Evolutionary conservation across 2,888 invertebrate genomes (phyloP).

Genomic region (Julus scanicus): DNA sequence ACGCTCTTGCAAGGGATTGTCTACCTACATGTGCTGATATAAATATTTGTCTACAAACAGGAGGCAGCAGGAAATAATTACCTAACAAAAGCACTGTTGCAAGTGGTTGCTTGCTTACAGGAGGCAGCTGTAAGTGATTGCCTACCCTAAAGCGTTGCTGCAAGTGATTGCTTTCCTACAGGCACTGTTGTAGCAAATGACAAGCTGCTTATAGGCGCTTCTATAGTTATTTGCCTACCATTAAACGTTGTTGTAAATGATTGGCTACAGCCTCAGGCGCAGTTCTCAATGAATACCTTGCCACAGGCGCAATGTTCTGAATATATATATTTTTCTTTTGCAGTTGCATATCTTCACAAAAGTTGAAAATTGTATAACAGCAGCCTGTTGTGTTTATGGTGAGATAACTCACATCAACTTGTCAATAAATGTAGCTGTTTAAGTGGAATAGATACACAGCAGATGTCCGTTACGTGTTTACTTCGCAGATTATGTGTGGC

Average conservation of each 20-base stretch:
- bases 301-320: not conserved
- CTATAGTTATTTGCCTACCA: not conserved
- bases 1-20: not conserved
- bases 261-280: not conserved
- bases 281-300: not conserved
- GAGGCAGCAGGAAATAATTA: no score
- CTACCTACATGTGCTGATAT: not conserved
- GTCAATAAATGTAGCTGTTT: not conserved
- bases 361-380: not conserved
- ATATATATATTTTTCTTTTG: no score
- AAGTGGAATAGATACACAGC: not conserved
- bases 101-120: not conserved
- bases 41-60: no score
- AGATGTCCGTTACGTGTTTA: not conserved
- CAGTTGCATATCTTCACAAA: not conserved
- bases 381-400: not conserved
- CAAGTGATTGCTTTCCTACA: not conserved
- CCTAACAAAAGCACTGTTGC: not conserved
- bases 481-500: not conserved
- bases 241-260: not conserved
- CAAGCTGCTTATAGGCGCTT: not conserved
- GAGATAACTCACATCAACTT: not conserved
- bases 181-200: not conserved
- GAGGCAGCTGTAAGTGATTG: no score
- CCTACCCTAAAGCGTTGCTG: not conserved